Conservation (phyloP, 2,888 invertebrate species). For the Rosalia funebris region DNA sequence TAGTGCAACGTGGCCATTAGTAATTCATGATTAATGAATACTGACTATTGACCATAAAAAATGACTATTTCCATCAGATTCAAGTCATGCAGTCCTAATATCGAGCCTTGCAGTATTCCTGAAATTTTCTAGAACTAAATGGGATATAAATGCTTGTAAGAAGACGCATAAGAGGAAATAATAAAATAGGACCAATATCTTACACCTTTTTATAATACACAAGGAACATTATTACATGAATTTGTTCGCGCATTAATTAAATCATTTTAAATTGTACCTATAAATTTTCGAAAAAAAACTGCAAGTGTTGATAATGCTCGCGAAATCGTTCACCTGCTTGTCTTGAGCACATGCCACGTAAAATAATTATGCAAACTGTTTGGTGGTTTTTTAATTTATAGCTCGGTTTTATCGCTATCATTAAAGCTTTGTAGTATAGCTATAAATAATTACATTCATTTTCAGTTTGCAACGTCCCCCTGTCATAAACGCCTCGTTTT, state of each 20-base stretch:
- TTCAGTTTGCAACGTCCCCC: conserved; percentile 13
- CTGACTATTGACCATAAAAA: no score
- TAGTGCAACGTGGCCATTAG: no score
- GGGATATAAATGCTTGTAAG: no score
- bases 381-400: conserved; percentile 22
- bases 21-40: no score
- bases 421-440: conserved; percentile 9
- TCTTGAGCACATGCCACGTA: conserved; percentile 11
- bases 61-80: no score
- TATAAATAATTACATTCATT: conserved; percentile 14
- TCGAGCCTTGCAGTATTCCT: no score
- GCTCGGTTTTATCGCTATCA: conserved; percentile 13
- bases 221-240: no score
- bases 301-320: conserved; percentile 1
- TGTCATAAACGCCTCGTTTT: background rate
- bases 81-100: no score
- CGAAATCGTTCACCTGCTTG: conserved; percentile 15
- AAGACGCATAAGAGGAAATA: no score
- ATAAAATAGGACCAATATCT: no score
- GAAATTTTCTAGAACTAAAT: no score
- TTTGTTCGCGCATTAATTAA: conserved; percentile 15
- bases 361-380: conserved; percentile 13
- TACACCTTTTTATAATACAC: no score
- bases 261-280: conserved; percentile 13
- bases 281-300: conserved; percentile 15